Evolutionary conservation across 2,113 vertebrate genomes (phyloP).

Genomic region (Cervus canadensis): DNA sequence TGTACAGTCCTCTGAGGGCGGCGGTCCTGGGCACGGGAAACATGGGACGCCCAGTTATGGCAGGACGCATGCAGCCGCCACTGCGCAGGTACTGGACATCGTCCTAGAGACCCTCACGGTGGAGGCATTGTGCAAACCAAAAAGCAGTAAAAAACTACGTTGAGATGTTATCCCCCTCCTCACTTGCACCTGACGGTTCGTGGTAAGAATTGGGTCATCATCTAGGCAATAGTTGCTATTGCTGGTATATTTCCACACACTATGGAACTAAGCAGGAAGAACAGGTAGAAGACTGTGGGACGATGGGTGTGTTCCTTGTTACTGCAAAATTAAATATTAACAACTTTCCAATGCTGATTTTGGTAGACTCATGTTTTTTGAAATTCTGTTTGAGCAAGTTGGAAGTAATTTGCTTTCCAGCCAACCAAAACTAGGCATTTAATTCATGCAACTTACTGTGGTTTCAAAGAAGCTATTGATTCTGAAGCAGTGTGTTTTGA

Average conservation of each 20-base stretch:
- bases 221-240: background rate
- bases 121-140: rapidly evolving
- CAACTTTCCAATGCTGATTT: background rate
- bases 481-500: background rate
- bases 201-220: background rate
- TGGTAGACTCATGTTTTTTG: background rate
- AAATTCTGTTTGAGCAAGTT: background rate
- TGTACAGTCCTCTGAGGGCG: rapidly evolving
- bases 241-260: background rate
- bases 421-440: background rate
- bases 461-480: background rate
- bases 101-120: rapidly evolving
- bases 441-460: background rate
- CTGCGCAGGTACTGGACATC: rapidly evolving
- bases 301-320: background rate
- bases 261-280: background rate
- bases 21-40: rapidly evolving
- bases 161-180: rapidly evolving
- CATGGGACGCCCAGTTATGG: rapidly evolving
- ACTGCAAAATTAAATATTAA: background rate
- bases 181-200: background rate
- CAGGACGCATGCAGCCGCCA: rapidly evolving
- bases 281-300: background rate
- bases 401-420: background rate
- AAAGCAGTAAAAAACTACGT: rapidly evolving